Evolutionary conservation across 1,140 invertebrate species (phyloP).

Genomic region (Diorhabda sublineata): DNA sequence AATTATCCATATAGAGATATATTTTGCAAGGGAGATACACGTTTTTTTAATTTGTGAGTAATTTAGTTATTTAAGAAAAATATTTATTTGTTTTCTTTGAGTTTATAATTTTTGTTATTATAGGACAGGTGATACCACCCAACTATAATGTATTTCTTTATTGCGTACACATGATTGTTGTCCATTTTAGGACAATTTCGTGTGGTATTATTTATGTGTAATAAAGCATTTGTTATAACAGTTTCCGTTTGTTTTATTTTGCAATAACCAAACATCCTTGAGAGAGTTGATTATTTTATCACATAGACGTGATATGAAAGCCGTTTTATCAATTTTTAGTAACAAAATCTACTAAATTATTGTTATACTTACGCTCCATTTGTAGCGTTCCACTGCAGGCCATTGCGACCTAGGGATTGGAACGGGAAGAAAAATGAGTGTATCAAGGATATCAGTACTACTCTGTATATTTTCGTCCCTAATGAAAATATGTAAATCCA

Average conservation of each 20-base stretch:
- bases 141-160: neutral
- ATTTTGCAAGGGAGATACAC: neutral
- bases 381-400: too few species aligned
- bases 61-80: neutral
- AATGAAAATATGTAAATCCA: too few species aligned
- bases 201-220: constrained; percentile 2
- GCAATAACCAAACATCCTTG: neutral
- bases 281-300: neutral
- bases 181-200: constrained; percentile 1
- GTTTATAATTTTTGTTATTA: neutral
- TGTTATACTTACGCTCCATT: too few species aligned
- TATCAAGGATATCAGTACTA: too few species aligned
- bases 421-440: too few species aligned
- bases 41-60: neutral
- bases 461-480: too few species aligned
- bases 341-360: too few species aligned
- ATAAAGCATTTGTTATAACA: constrained; percentile 1
- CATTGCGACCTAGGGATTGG: too few species aligned
- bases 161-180: neutral
- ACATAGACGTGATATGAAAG: too few species aligned
- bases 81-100: neutral
- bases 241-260: neutral
- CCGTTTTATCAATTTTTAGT: too few species aligned
- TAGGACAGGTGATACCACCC: neutral
- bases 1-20: too few species aligned